Base-by-base conservation (phyloP, 2,888 invertebrate genomes). In the Polydrusus tereticollis region DNA sequence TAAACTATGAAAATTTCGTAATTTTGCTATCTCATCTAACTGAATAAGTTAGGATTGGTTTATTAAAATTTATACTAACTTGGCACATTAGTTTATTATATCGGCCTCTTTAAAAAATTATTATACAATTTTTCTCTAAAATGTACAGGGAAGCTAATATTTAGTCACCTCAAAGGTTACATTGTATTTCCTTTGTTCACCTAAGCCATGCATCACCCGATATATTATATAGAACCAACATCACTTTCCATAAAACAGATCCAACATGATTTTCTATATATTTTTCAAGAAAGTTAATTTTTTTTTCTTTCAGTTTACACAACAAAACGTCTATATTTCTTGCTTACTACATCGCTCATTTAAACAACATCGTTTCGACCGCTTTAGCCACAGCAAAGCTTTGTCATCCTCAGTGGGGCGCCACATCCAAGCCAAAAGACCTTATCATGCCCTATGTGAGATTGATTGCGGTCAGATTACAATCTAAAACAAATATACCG, bases 341-440 rank as follows among this genome's bases (percentile, higher is more conserved):
- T 33, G 62, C 26, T 69, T 41, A 50, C 52, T 62, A 14, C 80
- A 81, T 82, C 81, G 80, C 78, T 82, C 81, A 82, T 82, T 82
- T 82, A 82, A 77, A 81, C 81, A 81, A 81, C 82, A 82, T 82
- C 23, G 6, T 50, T 50, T 80, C 81, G 81, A 80, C 76, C 79
- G 75, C 75, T 41, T 16, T 76, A 80, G 80, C 80, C 79, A 80
- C 78, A 77, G 74, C 73, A 43, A 38, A 62, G 76, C 80, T 80
- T 81, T 80, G 81, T 81, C 78, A 76, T 77, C 55, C 79, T 43
- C 82, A 38, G 78, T 78, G 77, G 81, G 82, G 74, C 65, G 67
- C 63, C 72, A 45, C 64, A 38, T 50, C 52, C 45, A 23, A 59
- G 64, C 70, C 65, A 65, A 70, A 70, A 58, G 64, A 64, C 69